phyloP scores from a whole-genome alignment of 2,888 invertebrate genomes.

The Tanypteryx hageni region DNA sequence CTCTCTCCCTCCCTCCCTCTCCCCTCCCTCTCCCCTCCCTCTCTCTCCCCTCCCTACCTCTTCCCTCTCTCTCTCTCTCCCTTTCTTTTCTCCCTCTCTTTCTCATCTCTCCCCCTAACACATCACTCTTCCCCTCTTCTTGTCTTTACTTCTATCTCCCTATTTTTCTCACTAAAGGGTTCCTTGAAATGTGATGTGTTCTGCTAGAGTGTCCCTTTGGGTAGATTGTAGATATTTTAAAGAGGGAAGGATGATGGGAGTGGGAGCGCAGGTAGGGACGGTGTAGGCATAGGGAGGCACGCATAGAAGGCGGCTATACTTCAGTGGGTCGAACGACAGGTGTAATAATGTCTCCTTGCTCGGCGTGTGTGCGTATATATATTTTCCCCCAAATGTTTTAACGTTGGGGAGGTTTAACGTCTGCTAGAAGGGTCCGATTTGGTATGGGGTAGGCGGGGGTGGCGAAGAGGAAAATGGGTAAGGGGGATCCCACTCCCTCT shows the following conservation, averaged over 20 bases:
- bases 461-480: too few species aligned
- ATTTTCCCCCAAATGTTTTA: neutral
- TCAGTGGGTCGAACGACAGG: neutral
- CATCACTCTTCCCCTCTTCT: too few species aligned
- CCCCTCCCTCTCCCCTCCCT: too few species aligned
- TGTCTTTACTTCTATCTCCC: neutral
- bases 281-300: neutral
- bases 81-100: too few species aligned
- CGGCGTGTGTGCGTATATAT: neutral
- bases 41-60: too few species aligned
- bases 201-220: constrained; percentile 38
- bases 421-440: neutral
- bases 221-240: constrained; percentile 13
- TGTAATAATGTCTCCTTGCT: constrained; percentile 10
- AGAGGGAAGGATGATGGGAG: neutral
- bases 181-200: constrained; percentile 30
- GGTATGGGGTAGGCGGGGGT: neutral
- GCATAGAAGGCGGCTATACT: neutral
- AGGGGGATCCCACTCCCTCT: too few species aligned
- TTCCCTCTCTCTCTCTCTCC: too few species aligned
- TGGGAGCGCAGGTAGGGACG: neutral
- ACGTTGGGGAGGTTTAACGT: neutral
- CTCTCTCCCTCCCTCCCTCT: too few species aligned
- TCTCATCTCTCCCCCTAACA: too few species aligned
- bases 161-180: constrained; percentile 17